Evolutionary conservation across 2,113 vertebrate genomes (phyloP), one percentile per base, ranked within the genome.

Genomic region (Rutilus rutilus): DNA sequence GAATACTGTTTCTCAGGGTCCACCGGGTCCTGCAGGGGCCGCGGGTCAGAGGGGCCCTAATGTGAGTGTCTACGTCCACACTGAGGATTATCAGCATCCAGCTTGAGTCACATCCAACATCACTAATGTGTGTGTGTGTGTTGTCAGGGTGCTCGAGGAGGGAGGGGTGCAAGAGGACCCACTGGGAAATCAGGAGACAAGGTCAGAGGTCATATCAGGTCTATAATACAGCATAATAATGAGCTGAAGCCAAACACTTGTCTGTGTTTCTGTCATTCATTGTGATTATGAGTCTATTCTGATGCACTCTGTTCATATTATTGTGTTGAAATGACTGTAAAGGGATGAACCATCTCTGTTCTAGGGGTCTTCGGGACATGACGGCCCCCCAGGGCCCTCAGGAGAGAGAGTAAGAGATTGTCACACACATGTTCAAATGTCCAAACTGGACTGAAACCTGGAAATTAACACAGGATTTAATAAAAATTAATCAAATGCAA

Each of bases 121-220:
- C 74, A 47, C 42, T 25, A n/a, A 62, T 76, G 57, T 45, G 27
- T 80, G 74, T 30, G 33, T 81, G 39, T 79, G 8, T 82, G 30
- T 42, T 42, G 7, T 42, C 39, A 99, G 98, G 98, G 98, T 57
- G 94, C 96, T 0, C 93, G 97, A 83, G 98, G 98, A 17, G 96
- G 95, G 86, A 94, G 98, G 91, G 98, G 98, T 30, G 96, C 96
- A 0, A 94, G 90, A 90, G 98, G 98, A 47, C 96, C 97, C 25
- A 99, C 98, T 0, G 98, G 98, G 30, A 99, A 99, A 85, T 91
- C 97, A 14, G 98, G 98, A 86, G 97, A 97, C 59, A 99, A 99
- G 97, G 98, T 99, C 92, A 52, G 93, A 82, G 17, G 25, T 77
- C 47, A 33, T 5, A 33, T 77, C 10, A 54, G 1, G 17, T 45